These are phyloP conservation scores for Argynnis bischoffii DNA, from an alignment of 2,888 invertebrate species.

Conservation along the genomic window DNA sequence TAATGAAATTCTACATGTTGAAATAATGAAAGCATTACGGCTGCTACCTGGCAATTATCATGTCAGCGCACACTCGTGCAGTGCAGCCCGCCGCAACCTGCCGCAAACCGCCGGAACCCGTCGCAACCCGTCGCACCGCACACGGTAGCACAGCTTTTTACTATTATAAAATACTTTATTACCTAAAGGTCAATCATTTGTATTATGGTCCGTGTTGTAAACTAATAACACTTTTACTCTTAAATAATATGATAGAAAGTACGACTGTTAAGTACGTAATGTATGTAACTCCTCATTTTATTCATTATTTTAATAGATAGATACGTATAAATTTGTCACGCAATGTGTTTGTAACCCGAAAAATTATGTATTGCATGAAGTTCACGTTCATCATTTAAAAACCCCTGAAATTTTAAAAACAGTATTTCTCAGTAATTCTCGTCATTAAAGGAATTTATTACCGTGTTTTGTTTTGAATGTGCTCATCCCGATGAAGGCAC, in stretches of 20 bases:
- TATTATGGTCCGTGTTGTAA: constrained; percentile 2
- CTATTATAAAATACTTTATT: constrained; percentile 5
- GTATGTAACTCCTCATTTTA: too few relatives aligned
- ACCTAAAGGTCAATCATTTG: constrained; percentile 23
- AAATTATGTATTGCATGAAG: too few relatives aligned
- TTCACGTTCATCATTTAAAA: too few relatives aligned
- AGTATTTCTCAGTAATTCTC: too few relatives aligned
- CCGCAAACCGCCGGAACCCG: background rate
- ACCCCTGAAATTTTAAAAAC: too few relatives aligned
- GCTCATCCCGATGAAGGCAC: too few relatives aligned
- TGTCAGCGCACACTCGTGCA: background rate
- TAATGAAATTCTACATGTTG: constrained; percentile 2
- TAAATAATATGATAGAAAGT: background rate
- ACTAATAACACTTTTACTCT: background rate
- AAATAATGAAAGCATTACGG: background rate
- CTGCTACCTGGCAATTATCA: constrained; percentile 2
- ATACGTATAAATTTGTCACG: too few relatives aligned
- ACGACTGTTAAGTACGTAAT: background rate
- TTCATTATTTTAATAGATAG: too few relatives aligned
- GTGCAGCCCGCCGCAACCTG: background rate
- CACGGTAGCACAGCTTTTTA: background rate
- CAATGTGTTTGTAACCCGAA: too few relatives aligned
- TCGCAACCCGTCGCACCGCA: background rate
- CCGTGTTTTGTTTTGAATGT: too few relatives aligned
- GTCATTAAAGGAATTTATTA: too few relatives aligned